Conservation (phyloP, 2,113 vertebrate species). For the Delphinus delphis region DNA sequence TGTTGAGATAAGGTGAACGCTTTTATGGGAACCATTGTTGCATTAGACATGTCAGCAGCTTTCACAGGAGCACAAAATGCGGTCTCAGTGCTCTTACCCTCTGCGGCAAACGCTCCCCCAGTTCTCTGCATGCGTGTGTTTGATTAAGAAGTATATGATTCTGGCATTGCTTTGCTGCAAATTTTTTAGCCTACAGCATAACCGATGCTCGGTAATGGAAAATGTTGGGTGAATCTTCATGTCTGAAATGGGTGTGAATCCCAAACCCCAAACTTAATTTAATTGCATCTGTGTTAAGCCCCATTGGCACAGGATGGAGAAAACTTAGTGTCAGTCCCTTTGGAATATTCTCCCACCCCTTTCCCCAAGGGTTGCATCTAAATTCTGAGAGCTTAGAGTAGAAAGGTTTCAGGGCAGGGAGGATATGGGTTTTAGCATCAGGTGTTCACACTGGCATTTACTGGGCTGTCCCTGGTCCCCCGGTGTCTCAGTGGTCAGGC, state of each 20-base stretch:
- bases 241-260: neutral
- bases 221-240: neutral
- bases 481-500: fast-evolving
- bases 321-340: neutral
- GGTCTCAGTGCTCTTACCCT: neutral
- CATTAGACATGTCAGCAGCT: neutral
- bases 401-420: neutral
- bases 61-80: neutral
- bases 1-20: neutral
- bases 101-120: neutral
- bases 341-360: neutral
- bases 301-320: neutral
- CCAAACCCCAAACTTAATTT: neutral
- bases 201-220: neutral
- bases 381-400: neutral
- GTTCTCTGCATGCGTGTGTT: neutral
- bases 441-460: neutral
- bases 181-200: neutral
- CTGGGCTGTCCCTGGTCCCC: neutral
- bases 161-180: neutral
- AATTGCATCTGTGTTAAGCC: neutral
- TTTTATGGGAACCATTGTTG: neutral
- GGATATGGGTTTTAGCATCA: neutral
- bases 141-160: neutral
- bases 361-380: neutral